These are phyloP conservation scores for Paramormyrops hopkinsi DNA, from an alignment of 2,797 vertebrate genomes.

Conservation along the genomic window DNA sequence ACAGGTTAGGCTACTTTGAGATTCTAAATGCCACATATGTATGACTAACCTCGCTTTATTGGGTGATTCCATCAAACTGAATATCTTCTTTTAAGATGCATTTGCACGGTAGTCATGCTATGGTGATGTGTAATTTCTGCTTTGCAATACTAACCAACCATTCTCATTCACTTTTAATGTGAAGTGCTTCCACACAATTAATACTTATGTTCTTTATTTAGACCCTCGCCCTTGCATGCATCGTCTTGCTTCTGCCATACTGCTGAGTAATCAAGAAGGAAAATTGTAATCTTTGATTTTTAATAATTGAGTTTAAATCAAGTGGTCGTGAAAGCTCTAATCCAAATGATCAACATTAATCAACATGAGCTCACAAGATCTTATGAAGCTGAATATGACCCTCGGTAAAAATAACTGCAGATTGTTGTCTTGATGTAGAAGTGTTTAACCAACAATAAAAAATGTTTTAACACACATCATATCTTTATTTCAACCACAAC, in stretches of 20 bases:
- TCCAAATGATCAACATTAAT: neutral
- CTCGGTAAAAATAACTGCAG: neutral
- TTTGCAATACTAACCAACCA: neutral
- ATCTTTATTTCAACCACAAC: neutral
- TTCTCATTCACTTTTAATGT: neutral
- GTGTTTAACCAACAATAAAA: neutral
- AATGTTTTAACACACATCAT: too few relatives aligned
- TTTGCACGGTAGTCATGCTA: too few relatives aligned
- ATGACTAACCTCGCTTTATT: too few relatives aligned
- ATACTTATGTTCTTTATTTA: too few relatives aligned
- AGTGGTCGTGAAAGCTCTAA: neutral
- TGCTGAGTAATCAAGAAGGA: too few relatives aligned
- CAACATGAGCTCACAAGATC: neutral
- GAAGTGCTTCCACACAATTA: too few relatives aligned
- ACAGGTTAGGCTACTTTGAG: too few relatives aligned
- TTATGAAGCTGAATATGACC: neutral
- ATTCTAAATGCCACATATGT: too few relatives aligned
- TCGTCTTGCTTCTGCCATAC: too few relatives aligned
- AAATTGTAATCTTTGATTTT: neutral
- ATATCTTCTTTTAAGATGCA: too few relatives aligned
- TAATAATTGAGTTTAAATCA: neutral
- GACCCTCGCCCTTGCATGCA: too few relatives aligned
- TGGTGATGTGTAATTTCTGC: neutral
- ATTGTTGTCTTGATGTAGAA: neutral
- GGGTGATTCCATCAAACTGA: too few relatives aligned